Evolutionary conservation across 2,113 vertebrate genomes (phyloP).

Genomic region (Gymnarchus niloticus): DNA sequence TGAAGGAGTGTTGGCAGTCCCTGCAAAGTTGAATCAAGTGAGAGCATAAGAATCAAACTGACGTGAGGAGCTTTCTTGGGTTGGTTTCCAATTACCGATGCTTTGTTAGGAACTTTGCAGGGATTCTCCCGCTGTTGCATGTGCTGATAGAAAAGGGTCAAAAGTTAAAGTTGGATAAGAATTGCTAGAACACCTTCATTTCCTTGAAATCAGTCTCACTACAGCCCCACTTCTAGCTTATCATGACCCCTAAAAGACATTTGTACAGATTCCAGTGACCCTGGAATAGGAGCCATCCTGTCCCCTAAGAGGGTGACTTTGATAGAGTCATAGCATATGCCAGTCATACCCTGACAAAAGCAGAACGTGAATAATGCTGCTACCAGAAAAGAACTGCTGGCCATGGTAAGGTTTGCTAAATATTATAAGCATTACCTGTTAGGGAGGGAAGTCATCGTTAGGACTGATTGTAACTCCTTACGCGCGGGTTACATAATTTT

Average conservation of each 20-base stretch:
- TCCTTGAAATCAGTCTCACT: neutral
- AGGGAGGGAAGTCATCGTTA: neutral
- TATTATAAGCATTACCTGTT: neutral
- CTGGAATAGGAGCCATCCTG: constrained; percentile 1
- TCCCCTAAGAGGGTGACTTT: neutral
- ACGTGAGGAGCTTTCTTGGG: constrained; percentile 2
- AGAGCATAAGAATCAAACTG: neutral
- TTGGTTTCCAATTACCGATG: neutral
- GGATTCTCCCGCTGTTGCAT: neutral
- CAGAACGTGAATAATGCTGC: constrained; percentile 11
- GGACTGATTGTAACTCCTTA: neutral
- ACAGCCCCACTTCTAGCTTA: neutral
- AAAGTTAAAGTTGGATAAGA: neutral
- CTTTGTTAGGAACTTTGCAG: constrained; percentile 17
- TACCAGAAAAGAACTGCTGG: constrained; percentile 11
- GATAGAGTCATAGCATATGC: constrained; percentile 7
- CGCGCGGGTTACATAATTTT: constrained; percentile 19
- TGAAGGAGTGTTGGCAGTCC: neutral
- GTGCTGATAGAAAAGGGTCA: constrained; percentile 2
- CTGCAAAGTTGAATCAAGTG: neutral
- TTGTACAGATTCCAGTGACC: constrained; percentile 19
- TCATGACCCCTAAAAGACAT: constrained; percentile 8
- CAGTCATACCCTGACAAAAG: constrained; percentile 4
- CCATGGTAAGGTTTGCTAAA: neutral
- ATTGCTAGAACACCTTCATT: constrained; percentile 12